Evolutionary conservation across 2,113 vertebrate genomes (phyloP).

Genomic region (Miniopterus natalensis): DNA sequence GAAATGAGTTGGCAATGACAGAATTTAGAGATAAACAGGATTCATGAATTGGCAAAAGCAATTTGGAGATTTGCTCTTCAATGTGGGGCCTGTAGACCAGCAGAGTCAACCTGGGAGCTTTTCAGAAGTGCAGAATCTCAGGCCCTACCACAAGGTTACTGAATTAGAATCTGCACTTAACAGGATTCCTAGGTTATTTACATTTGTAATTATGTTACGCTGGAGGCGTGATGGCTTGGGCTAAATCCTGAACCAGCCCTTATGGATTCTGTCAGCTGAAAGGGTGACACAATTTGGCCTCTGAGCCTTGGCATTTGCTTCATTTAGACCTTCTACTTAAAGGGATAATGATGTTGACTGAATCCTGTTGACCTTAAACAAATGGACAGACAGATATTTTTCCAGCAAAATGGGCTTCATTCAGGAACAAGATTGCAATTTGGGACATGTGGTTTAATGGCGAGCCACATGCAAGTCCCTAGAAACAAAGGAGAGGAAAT

Average conservation of each 20-base stretch:
- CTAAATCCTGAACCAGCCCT: neutral
- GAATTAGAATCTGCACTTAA: neutral
- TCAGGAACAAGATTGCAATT: neutral
- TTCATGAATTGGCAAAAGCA: neutral
- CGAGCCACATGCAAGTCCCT: neutral
- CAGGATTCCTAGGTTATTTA: neutral
- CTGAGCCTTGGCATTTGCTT: slow-evolving; percentile 7
- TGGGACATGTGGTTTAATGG: too few species aligned
- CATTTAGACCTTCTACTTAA: neutral
- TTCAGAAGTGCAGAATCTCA: neutral
- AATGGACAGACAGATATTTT: neutral
- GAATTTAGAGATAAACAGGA: neutral
- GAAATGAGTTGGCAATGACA: neutral
- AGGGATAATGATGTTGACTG: neutral
- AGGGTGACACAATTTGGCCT: neutral
- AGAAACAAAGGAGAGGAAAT: neutral
- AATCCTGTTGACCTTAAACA: neutral
- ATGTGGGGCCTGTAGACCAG: neutral
- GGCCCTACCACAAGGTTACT: too few species aligned
- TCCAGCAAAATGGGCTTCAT: neutral
- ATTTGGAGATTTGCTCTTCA: neutral
- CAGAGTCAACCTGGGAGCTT: neutral
- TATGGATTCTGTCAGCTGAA: neutral
- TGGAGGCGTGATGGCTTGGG: neutral
- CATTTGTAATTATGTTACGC: too few species aligned